These are phyloP conservation scores for Channa striata DNA, from an alignment of 2,797 vertebrate genomes.

Conservation along the genomic window DNA sequence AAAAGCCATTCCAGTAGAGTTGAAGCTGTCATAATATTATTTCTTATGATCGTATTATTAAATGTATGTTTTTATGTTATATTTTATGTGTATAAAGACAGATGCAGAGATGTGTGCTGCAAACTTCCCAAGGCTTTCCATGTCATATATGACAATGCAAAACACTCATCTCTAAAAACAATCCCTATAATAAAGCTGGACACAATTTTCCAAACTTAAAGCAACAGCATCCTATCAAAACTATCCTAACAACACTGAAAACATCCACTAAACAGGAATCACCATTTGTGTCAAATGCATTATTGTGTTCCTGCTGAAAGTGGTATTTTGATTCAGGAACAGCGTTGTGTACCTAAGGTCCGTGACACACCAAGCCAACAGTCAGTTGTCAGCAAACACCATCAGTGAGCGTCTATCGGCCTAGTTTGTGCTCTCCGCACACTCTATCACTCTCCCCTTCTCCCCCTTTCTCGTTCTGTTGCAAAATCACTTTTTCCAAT, in stretches of 20 bases:
- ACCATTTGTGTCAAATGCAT: constrained; percentile 18
- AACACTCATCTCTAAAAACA: too few relatives aligned
- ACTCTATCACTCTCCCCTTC: constrained; percentile 4
- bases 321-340: constrained; percentile 9
- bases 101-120: too few relatives aligned
- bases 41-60: neutral
- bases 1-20: neutral
- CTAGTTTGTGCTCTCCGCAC: too few relatives aligned
- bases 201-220: too few relatives aligned
- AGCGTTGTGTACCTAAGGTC: constrained; percentile 11
- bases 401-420: too few relatives aligned
- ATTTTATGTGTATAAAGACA: too few relatives aligned
- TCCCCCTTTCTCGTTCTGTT: neutral
- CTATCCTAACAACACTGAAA: neutral
- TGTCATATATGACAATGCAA: too few relatives aligned
- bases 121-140: too few relatives aligned
- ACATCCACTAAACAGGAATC: neutral
- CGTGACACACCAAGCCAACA: too few relatives aligned
- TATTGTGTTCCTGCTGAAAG: constrained; percentile 17
- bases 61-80: too few relatives aligned
- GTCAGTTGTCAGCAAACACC: too few relatives aligned
- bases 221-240: neutral
- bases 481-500: constrained; percentile 1
- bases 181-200: too few relatives aligned
- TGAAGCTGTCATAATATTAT: neutral